Conservation (phyloP, 2,113 vertebrate genomes). For the Glareola pratincola region DNA sequence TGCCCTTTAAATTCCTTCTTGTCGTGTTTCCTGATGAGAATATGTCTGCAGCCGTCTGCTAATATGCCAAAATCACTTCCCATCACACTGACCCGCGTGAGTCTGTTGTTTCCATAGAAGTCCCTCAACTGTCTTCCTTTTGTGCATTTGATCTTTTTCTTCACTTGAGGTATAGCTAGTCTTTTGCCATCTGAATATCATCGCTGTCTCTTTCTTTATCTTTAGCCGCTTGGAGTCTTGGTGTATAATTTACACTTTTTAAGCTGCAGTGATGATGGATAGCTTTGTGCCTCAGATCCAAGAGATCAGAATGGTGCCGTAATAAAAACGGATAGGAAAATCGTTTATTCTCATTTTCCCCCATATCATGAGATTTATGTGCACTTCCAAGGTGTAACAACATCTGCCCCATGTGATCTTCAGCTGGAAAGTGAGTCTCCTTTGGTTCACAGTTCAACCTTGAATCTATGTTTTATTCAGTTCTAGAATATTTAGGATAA, state of each 20-base stretch:
- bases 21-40: not conserved
- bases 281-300: not conserved
- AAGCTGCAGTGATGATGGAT: slow-evolving; percentile 5
- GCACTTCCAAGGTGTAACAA: not conserved
- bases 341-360: not conserved
- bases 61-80: not conserved
- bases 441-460: not conserved
- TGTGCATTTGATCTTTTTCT: not conserved
- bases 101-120: not conserved
- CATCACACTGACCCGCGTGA: not conserved
- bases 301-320: not conserved
- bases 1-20: not conserved
- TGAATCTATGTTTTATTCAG: not conserved
- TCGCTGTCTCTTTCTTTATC: not conserved
- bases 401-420: not conserved
- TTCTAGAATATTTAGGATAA: not conserved
- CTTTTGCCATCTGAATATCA: not conserved
- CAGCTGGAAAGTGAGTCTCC: not conserved
- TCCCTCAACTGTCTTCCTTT: not conserved
- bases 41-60: not conserved
- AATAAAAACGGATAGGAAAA: slow-evolving; percentile 25
- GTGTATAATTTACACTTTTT: not conserved
- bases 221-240: not conserved
- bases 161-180: not conserved
- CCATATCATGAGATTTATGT: slow-evolving; percentile 1